phyloP scores from a whole-genome alignment of 1,140 invertebrate genomes.

The Drosophila ananassae region DNA sequence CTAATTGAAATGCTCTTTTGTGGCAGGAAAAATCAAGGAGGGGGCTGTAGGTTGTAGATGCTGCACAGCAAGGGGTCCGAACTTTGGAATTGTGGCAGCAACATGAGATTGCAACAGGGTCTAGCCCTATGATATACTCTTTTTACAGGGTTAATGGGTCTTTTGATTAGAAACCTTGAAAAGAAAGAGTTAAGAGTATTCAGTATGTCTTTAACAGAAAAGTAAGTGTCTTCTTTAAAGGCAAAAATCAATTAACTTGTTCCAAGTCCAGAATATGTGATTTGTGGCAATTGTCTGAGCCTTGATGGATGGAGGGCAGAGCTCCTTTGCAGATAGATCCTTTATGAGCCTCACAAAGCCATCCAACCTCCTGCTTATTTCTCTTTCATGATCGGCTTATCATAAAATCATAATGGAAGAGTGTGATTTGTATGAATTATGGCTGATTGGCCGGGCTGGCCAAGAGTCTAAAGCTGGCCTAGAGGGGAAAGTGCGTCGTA shows the following conservation, averaged over 20 bases:
- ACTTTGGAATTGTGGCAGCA: constrained; percentile 13
- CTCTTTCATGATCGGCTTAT: neutral
- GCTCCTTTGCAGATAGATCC: neutral
- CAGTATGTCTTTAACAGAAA: neutral
- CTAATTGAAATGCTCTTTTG: constrained; percentile 62
- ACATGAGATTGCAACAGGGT: neutral
- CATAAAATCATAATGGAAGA: constrained; percentile 35
- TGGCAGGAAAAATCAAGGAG: neutral
- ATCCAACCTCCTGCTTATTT: neutral
- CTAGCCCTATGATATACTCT: neutral
- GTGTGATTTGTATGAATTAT: constrained; percentile 26
- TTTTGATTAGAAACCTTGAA: too few species aligned
- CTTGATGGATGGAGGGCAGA: constrained; percentile 11
- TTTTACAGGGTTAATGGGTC: too few species aligned
- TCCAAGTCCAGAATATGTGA: neutral
- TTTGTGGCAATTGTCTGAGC: constrained; percentile 7
- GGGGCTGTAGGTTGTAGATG: constrained; percentile 6
- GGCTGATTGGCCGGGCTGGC: constrained; percentile 31
- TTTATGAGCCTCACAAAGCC: neutral
- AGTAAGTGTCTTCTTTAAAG: constrained; percentile 30
- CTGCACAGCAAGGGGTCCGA: constrained; percentile 53
- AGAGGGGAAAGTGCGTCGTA: constrained; percentile 46
- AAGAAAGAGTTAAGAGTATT: neutral
- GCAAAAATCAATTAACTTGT: constrained; percentile 53
- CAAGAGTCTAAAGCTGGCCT: constrained; percentile 16